Evolutionary conservation across 2,797 vertebrate genomes (phyloP), one percentile per base, ranked within the genome.

Genomic region (Pogoniulus pusillus): DNA sequence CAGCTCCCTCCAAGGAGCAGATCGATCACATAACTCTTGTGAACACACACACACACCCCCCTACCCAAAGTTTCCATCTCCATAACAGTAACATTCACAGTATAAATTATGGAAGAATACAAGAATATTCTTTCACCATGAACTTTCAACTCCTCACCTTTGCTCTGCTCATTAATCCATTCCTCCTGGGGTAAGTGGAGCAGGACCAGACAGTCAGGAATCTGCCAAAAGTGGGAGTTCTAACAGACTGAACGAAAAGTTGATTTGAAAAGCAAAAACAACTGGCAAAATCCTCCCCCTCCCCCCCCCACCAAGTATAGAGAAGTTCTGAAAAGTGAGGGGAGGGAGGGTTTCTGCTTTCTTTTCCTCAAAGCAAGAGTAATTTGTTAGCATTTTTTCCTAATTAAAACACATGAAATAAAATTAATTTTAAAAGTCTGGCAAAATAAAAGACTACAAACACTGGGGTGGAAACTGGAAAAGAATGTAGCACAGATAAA

Each of bases 121-220:
- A 49, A 59, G 65, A 93, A 69, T 20, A 39, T 64, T 32, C 7
- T 63, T 74, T 86, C 72, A 27, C 32, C 47, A n/a, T 75, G 55
- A 82, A 53, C 81, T 82, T 90, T 80, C 51, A 90, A 10, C 85
- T 84, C 74, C 65, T 95, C 75, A 88, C 81, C 83, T 93, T 62
- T 86, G 65, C 45, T 90, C 60, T 93, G 39, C 69, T 89, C 65
- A 65, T 51, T 37, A 84, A 62, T 79, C 72, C 30, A 9, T 85
- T 80, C 55, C 58, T 78, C 58, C 26, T 60, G 81, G 78, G 62
- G 45, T 16, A n/a, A 74, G 30, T 57, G 43, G 65, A 87, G 34
- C 65, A 35, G 35, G 2, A 66, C 39, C 60, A 92, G 77, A 71
- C 13, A 24, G 34, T 47, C 47, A 79, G 72, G 76, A 88, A 80